phyloP scores from a whole-genome alignment of 2,113 vertebrate species.

The Gasterosteus aculeatus region DNA sequence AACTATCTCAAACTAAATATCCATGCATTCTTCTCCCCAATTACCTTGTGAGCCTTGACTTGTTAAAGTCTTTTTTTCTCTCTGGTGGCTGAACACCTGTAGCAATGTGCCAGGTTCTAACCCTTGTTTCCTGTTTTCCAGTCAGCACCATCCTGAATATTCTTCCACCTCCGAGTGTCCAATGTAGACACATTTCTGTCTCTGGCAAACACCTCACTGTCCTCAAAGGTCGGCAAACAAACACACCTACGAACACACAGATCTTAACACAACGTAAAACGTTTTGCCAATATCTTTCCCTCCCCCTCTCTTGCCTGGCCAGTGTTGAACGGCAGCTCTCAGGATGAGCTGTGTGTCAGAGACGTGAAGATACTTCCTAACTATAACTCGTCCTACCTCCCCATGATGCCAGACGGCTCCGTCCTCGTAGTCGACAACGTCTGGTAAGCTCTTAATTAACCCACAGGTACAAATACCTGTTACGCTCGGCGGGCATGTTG shows the following conservation, averaged over 20 bases:
- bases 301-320: neutral
- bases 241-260: neutral
- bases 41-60: neutral
- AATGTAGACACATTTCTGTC: slow-evolving; percentile 87
- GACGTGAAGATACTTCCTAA: slow-evolving; percentile 88
- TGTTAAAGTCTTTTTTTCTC: neutral
- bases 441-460: slow-evolving; percentile 78
- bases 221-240: slow-evolving; percentile 83
- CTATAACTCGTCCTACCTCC: slow-evolving; percentile 89
- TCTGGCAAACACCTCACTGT: slow-evolving; percentile 88
- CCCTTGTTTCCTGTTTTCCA: slow-evolving; percentile 52
- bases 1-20: neutral
- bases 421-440: slow-evolving; percentile 89
- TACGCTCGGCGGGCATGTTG: too few species aligned
- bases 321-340: slow-evolving; percentile 88
- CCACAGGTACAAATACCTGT: neutral
- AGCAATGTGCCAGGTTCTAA: neutral
- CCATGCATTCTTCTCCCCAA: neutral
- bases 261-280: neutral
- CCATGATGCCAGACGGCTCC: slow-evolving; percentile 91
- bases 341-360: slow-evolving; percentile 85
- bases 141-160: slow-evolving; percentile 88
- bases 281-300: neutral
- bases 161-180: slow-evolving; percentile 87
- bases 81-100: neutral